These are phyloP conservation scores for Tangara arthus DNA, from an alignment of 2,797 vertebrate species.

Conservation along the genomic window DNA sequence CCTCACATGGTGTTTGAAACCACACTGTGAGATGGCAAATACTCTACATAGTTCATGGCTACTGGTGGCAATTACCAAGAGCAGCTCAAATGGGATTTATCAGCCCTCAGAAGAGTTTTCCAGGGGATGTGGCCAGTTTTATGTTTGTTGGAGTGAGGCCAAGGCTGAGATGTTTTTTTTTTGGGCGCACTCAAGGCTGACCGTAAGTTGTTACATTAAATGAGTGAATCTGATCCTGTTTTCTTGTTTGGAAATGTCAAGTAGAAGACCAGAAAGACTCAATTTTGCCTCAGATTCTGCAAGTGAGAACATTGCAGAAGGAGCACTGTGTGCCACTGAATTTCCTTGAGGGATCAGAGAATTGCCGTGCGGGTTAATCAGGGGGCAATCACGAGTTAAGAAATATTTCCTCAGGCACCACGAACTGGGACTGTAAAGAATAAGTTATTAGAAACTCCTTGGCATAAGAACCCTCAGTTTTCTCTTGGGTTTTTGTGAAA, in stretches of 20 bases:
- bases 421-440: not conserved
- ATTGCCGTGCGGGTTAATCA: not conserved
- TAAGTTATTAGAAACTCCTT: conserved; percentile 1
- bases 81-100: conserved; percentile 10
- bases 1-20: not conserved
- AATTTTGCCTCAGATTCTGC: not conserved
- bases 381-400: not conserved
- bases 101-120: not conserved
- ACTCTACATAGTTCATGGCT: conserved; percentile 21
- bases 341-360: not conserved
- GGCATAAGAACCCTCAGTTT: not conserved
- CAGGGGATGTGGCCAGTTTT: conserved; percentile 28
- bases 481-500: not conserved
- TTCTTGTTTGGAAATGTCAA: not conserved
- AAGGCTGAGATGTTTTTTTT: conserved; percentile 5
- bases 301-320: not conserved
- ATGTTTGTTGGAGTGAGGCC: not conserved
- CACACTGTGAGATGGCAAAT: not conserved
- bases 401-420: conserved; percentile 12
- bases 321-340: not conserved
- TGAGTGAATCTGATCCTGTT: not conserved
- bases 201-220: not conserved
- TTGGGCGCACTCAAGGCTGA: not conserved
- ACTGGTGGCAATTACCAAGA: not conserved
- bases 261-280: not conserved